Conservation (phyloP, 2,888 invertebrate species). For the Nemotelus nigrinus region DNA sequence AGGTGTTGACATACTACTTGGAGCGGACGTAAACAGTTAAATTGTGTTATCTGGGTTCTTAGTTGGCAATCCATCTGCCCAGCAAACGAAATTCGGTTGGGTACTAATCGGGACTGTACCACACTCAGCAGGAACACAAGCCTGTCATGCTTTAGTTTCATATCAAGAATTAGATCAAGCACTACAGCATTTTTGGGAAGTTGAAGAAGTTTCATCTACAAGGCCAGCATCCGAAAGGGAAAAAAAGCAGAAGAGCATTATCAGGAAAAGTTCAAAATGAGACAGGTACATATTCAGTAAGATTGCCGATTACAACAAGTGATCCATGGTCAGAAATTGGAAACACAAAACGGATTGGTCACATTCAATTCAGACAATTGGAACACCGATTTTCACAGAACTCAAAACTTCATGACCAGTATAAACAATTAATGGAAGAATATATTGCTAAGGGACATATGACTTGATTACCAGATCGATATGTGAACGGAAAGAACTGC, state of each 20-base stretch:
- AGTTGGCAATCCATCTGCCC: too few relatives aligned
- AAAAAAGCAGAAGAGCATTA: not conserved
- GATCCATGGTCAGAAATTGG: too few relatives aligned
- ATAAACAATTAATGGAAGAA: conserved; percentile 50
- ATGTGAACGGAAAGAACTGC: not conserved
- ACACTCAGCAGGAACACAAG: not conserved
- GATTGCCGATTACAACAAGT: not conserved
- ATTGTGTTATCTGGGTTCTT: not conserved
- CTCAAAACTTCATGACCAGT: not conserved
- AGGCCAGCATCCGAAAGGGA: conserved; percentile 1
- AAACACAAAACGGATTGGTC: too few relatives aligned
- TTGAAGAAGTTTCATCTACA: not conserved
- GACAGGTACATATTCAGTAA: not conserved
- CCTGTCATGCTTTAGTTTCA: not conserved
- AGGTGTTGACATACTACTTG: not conserved
- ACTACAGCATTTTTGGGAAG: not conserved
- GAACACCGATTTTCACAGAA: not conserved
- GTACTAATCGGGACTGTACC: not conserved
- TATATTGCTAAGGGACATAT: conserved; percentile 45
- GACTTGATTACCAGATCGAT: too few relatives aligned
- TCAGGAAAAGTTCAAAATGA: not conserved
- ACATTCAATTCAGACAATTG: not conserved
- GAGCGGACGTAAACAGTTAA: not conserved
- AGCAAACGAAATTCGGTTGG: conserved; percentile 19
- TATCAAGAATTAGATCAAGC: not conserved